Evolutionary conservation across 2,888 invertebrate genomes (phyloP).

Genomic region (Limenitis camilla): DNA sequence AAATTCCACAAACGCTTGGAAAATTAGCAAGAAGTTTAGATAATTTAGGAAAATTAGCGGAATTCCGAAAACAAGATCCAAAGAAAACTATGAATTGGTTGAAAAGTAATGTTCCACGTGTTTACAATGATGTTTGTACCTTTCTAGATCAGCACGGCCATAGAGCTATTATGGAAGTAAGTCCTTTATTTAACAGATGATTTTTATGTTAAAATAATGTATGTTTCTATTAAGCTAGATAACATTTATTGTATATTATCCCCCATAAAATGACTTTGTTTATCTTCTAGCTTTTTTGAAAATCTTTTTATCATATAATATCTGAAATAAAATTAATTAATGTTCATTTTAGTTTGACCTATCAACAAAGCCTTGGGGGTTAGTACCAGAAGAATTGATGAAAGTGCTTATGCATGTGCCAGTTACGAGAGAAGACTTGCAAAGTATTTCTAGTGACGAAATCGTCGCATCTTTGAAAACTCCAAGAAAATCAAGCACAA

Average conservation of each 20-base stretch:
- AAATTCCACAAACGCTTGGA: slow-evolving; percentile 76
- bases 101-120: slow-evolving; percentile 58
- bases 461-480: slow-evolving; percentile 66
- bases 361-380: slow-evolving; percentile 77
- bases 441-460: slow-evolving; percentile 46
- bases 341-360: slow-evolving; percentile 77
- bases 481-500: slow-evolving; percentile 60
- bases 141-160: slow-evolving; percentile 83
- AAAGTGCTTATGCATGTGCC: slow-evolving; percentile 73
- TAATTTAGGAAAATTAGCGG: slow-evolving; percentile 52
- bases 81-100: slow-evolving; percentile 76
- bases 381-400: slow-evolving; percentile 76
- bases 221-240: too few relatives aligned
- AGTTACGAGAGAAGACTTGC: slow-evolving; percentile 32
- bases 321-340: neutral
- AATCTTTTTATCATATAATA: too few relatives aligned
- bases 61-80: slow-evolving; percentile 65
- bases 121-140: slow-evolving; percentile 60
- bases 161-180: slow-evolving; percentile 78
- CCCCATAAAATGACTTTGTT: too few relatives aligned
- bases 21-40: slow-evolving; percentile 60
- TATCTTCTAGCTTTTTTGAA: too few relatives aligned
- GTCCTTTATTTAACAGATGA: slow-evolving; percentile 1
- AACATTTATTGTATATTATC: too few relatives aligned
- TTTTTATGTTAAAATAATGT: neutral